phyloP scores from a whole-genome alignment of 1,140 invertebrate genomes.

The Fopius arisanus region DNA sequence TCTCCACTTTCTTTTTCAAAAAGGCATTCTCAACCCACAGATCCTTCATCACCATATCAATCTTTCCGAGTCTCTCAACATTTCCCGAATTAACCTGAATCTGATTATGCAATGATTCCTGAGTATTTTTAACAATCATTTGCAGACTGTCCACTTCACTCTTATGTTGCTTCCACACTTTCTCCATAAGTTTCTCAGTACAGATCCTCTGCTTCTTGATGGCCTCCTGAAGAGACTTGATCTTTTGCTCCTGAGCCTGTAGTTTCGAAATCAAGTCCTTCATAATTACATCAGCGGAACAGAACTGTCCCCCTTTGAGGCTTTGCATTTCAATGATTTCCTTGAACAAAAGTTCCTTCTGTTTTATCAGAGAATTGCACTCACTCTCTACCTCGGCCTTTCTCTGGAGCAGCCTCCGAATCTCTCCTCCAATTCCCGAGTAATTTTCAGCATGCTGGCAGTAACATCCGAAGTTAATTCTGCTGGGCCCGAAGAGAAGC shows the following conservation, averaged over 20 bases:
- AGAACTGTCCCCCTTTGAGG: slow-evolving; percentile 36
- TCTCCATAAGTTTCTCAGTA: slow-evolving; percentile 73
- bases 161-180: slow-evolving; percentile 71
- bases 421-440: slow-evolving; percentile 43
- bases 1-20: slow-evolving; percentile 71
- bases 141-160: slow-evolving; percentile 69
- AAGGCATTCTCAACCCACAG: slow-evolving; percentile 83
- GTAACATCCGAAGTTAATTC: slow-evolving; percentile 29
- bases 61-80: slow-evolving; percentile 71
- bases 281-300: slow-evolving; percentile 47
- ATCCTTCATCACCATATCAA: slow-evolving; percentile 79
- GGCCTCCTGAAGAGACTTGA: slow-evolving; percentile 69
- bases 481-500: slow-evolving; percentile 21
- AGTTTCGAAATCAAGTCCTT: slow-evolving; percentile 63
- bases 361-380: slow-evolving; percentile 59
- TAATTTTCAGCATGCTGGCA: slow-evolving; percentile 36
- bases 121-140: slow-evolving; percentile 67
- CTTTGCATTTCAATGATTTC: slow-evolving; percentile 63
- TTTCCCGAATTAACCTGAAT: slow-evolving; percentile 63
- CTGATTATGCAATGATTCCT: slow-evolving; percentile 72
- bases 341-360: slow-evolving; percentile 63
- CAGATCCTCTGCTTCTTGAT: slow-evolving; percentile 72
- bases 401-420: slow-evolving; percentile 59
- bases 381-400: slow-evolving; percentile 61
- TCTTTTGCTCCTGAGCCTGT: slow-evolving; percentile 68